Conservation (phyloP, 1,140 invertebrate species). For the Pseudomyrmex flavicornis region DNA sequence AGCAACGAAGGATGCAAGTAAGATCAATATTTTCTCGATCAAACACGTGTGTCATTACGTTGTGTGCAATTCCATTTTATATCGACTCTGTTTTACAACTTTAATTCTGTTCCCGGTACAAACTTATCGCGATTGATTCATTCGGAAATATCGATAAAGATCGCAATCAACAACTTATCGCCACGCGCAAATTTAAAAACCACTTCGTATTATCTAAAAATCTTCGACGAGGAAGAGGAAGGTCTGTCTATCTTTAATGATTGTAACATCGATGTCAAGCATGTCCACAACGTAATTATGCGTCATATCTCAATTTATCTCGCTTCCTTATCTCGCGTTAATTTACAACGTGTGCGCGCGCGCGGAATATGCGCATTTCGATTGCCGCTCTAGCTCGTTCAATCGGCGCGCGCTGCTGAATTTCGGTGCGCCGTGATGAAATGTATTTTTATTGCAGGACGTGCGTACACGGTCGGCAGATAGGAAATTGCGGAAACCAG, state of each 20-base stretch:
- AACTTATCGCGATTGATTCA: background rate
- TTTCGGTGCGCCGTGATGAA: slow-evolving; percentile 54
- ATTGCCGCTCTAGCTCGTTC: background rate
- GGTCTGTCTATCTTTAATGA: background rate
- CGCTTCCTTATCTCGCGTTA: background rate
- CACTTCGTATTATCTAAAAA: background rate
- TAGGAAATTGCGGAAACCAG: slow-evolving; percentile 80
- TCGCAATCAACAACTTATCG: background rate
- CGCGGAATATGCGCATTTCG: background rate
- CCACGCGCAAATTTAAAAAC: background rate
- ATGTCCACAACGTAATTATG: background rate
- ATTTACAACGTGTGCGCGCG: background rate
- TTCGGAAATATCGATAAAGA: background rate
- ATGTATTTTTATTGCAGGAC: slow-evolving; percentile 72
- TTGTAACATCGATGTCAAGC: background rate
- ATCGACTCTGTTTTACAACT: too few relatives aligned
- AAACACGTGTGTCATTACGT: too few relatives aligned
- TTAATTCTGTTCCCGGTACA: too few relatives aligned
- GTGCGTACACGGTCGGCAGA: slow-evolving; percentile 60
- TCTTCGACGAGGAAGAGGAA: background rate
- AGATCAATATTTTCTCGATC: too few relatives aligned
- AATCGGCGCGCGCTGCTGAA: slow-evolving; percentile 28
- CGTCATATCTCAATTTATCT: background rate
- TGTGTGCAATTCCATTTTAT: too few relatives aligned
- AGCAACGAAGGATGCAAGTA: too few relatives aligned